Conservation (phyloP, 2,113 vertebrate species). For the Tragelaphus buxtoni region DNA sequence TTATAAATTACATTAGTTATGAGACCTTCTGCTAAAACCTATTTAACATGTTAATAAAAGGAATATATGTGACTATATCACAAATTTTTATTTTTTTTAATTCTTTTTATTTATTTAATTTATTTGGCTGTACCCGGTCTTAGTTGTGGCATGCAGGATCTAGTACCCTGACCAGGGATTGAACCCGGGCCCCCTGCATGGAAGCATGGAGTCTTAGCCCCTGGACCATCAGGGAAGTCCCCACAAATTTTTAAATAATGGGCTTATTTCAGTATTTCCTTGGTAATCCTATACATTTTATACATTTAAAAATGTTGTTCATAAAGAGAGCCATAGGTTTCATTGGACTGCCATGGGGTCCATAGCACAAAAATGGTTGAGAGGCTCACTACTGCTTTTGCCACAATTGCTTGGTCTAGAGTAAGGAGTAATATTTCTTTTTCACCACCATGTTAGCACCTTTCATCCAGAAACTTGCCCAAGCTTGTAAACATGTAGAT, state of each 20-base stretch:
- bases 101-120: too few relatives aligned
- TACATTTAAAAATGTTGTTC: neutral
- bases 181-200: too few relatives aligned
- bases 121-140: too few relatives aligned
- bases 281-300: neutral
- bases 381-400: neutral
- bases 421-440: slow-evolving; percentile 32
- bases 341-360: neutral
- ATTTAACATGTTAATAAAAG: neutral
- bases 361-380: neutral
- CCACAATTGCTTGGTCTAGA: slow-evolving; percentile 2
- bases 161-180: too few relatives aligned
- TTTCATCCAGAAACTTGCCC: slow-evolving; percentile 42
- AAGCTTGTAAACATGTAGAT: slow-evolving; percentile 31
- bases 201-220: too few relatives aligned
- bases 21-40: neutral
- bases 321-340: neutral
- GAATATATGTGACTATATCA: neutral
- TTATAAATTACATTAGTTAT: neutral
- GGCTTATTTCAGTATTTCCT: neutral
- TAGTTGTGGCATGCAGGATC: too few relatives aligned
- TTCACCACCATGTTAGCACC: neutral
- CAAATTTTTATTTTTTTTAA: neutral
- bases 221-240: too few relatives aligned
- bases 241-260: neutral